These are phyloP conservation scores for Antheraea assamensis DNA, from an alignment of 2,888 invertebrate genomes.

Conservation along the genomic window DNA sequence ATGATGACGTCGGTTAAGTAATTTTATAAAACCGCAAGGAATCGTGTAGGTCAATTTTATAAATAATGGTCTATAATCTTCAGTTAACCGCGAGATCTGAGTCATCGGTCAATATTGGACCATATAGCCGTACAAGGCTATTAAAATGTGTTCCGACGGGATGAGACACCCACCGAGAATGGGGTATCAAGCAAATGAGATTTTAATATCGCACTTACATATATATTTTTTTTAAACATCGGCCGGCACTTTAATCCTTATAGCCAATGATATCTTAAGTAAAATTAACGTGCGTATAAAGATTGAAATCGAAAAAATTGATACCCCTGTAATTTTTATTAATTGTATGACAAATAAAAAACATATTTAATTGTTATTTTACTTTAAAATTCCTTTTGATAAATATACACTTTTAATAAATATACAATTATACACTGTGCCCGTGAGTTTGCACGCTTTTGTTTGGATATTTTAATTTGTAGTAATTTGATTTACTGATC, in stretches of 20 bases:
- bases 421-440: too few species aligned
- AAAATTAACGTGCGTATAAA: neutral
- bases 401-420: too few species aligned
- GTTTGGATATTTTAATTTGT: too few species aligned
- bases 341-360: neutral
- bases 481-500: too few species aligned
- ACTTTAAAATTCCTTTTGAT: neutral
- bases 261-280: neutral
- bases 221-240: slow-evolving; percentile 14
- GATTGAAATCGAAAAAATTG: too few species aligned
- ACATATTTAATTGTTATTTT: neutral
- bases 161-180: slow-evolving; percentile 43
- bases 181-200: slow-evolving; percentile 46
- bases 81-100: slow-evolving; percentile 19
- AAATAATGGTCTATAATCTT: slow-evolving; percentile 26
- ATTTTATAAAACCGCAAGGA: slow-evolving; percentile 22
- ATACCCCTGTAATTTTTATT: neutral
- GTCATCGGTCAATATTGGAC: slow-evolving; percentile 26
- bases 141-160: slow-evolving; percentile 31
- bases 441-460: too few species aligned
- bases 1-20: slow-evolving; percentile 8
- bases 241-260: neutral
- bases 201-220: slow-evolving; percentile 40
- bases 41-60: slow-evolving; percentile 20
- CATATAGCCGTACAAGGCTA: slow-evolving; percentile 44